Base-by-base conservation (phyloP, 2,888 invertebrate species). In the Orchesella flavescens region DNA sequence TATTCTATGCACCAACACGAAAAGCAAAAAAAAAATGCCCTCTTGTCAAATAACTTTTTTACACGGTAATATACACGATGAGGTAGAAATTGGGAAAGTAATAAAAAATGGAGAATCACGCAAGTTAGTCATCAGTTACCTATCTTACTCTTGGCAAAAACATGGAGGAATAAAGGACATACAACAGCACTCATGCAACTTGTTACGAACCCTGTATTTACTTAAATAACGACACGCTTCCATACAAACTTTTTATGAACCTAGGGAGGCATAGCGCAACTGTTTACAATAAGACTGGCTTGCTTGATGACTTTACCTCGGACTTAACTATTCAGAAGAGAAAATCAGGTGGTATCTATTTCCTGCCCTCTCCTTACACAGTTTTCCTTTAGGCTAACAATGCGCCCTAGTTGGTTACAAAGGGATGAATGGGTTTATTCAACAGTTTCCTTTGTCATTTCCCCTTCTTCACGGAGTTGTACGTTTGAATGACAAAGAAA, bases 71-170 rank as follows among this genome's bases (percentile, higher is more conserved):
- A 49, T 72, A 57, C n/a, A 46, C 59, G 57, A 73, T 44, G 73
- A 73, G 59, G 43, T 13, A n/a, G 44, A 65, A 43, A 75, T 66
- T 68, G 72, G 65, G 53, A 72, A 79, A 72, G 79, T 53, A 78
- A 78, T 78, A 78, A 78, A 77, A 78, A 61, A 55, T 44, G 49
- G 53, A 49, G 79, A 65, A 79, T 72, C 79, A 79, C 79, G 79
- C 79, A 72, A 79, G 24, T 63, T 57, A 13, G 72, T 65, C 59
- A 55, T 73, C 73, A 57, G 12, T n/a, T 15, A 49, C 2, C n/a
- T 59, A 43, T 55, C 69, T 69, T 57, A 49, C 49, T 12, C 7
- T 7, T 7, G 7, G 34, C 34, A 34, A 34, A 34, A 34, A 34
- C 7, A 34, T 7, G 7, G 7, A 7, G 7, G 34, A 34, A n/a